Conservation (phyloP, 2,113 vertebrate species). For the Oceanodroma tethys region DNA sequence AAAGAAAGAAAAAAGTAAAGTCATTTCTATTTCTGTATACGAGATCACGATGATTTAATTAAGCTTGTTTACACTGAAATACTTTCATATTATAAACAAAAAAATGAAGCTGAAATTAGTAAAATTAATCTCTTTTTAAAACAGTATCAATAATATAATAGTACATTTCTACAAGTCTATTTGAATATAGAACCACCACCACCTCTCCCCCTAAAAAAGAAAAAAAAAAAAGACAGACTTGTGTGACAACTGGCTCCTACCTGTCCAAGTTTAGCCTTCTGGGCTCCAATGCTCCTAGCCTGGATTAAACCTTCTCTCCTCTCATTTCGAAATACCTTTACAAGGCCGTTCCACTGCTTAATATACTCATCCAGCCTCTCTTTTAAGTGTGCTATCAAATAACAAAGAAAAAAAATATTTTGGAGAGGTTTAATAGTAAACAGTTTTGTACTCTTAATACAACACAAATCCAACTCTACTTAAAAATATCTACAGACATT, state of each 20-base stretch:
- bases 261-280: slow-evolving; percentile 92
- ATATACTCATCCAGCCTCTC: slow-evolving; percentile 92
- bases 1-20: slow-evolving; percentile 45
- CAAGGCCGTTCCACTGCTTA: slow-evolving; percentile 95
- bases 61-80: neutral
- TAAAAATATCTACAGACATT: neutral
- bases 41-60: neutral
- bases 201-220: rapidly evolving
- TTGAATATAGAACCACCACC: neutral
- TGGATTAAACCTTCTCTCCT: slow-evolving; percentile 97
- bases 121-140: neutral
- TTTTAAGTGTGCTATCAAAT: slow-evolving; percentile 86
- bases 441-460: neutral
- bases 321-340: slow-evolving; percentile 93
- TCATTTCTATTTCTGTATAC: neutral
- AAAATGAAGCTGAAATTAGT: neutral
- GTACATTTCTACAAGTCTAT: neutral
- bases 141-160: neutral
- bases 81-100: neutral
- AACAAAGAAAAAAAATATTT: neutral
- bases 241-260: slow-evolving; percentile 64
- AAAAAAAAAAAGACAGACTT: neutral
- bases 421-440: neutral
- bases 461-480: neutral
- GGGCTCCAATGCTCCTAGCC: slow-evolving; percentile 94